A percentile compares a stretch with the other conserved stretches of the same genome.
These are phyloP conservation scores for Sphenopsis melanotis DNA, from an alignment of 2,797 vertebrate genomes.

Conservation along the genomic window DNA sequence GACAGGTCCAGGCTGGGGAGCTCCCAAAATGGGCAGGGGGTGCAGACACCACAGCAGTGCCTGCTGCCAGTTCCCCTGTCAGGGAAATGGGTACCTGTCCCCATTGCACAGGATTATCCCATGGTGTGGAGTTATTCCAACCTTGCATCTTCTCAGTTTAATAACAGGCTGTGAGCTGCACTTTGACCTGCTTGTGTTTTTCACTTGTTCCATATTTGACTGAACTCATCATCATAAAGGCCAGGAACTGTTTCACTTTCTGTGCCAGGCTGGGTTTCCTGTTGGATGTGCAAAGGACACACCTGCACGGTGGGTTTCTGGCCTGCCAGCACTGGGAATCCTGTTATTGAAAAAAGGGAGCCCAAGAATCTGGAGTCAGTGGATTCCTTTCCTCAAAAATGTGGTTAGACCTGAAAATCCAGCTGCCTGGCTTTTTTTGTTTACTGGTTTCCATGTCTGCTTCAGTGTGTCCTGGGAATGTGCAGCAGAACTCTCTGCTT, in stretches of 20 bases:
- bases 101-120: not conserved
- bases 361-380: not conserved
- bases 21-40: not conserved
- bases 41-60: accelerated
- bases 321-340: not conserved
- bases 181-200: slow-evolving; percentile 41
- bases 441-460: not conserved
- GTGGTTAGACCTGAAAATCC: slow-evolving; percentile 40
- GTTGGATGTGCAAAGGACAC: not conserved
- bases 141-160: not conserved
- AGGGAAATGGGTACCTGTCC: not conserved
- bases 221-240: not conserved
- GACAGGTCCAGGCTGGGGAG: not conserved
- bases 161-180: not conserved
- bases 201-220: not conserved
- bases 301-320: not conserved
- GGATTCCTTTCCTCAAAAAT: slow-evolving; percentile 45
- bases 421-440: slow-evolving; percentile 12
- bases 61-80: too few species aligned
- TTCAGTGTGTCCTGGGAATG: not conserved
- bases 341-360: not conserved
- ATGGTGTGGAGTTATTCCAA: not conserved
- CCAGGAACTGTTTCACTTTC: slow-evolving; percentile 26
- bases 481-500: accelerated
- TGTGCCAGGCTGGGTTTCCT: slow-evolving; percentile 8